These are phyloP conservation scores for Uropsilus gracilis DNA, from an alignment of 2,113 vertebrate species.

Conservation along the genomic window DNA sequence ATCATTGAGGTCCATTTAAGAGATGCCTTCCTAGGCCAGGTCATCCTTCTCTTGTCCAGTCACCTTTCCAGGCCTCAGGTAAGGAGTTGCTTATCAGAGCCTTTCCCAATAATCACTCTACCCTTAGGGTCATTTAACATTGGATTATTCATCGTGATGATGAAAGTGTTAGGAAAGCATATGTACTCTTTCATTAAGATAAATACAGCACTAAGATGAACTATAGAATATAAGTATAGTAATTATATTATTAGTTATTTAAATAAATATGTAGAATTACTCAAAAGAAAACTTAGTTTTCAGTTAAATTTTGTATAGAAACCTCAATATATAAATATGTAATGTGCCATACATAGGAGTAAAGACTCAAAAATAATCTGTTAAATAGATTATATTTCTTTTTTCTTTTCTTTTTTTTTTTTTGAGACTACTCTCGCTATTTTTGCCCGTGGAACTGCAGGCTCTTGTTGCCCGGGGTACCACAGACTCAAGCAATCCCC, in stretches of 20 bases:
- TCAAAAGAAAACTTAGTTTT: background rate
- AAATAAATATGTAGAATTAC: conserved; percentile 18
- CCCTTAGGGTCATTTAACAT: background rate
- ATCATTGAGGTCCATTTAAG: background rate
- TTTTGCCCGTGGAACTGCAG: too few relatives aligned
- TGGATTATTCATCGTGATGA: background rate
- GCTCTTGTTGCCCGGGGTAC: too few relatives aligned
- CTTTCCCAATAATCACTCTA: background rate
- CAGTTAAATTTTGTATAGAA: background rate
- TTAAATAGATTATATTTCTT: background rate
- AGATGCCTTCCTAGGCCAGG: background rate
- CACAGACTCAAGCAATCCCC: too few relatives aligned
- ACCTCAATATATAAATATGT: background rate
- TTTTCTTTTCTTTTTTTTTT: too few relatives aligned
- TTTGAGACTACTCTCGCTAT: too few relatives aligned
- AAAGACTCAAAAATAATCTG: background rate
- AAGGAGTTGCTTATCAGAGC: background rate
- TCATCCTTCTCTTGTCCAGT: background rate
- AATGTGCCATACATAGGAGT: background rate
- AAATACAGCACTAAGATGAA: background rate
- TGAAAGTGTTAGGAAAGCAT: background rate
- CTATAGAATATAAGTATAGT: background rate
- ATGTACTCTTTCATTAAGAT: background rate
- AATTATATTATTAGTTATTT: background rate
- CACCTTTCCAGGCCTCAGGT: background rate